Base-by-base conservation (phyloP, 2,113 vertebrate genomes). In the Amblyornis subalaris region DNA sequence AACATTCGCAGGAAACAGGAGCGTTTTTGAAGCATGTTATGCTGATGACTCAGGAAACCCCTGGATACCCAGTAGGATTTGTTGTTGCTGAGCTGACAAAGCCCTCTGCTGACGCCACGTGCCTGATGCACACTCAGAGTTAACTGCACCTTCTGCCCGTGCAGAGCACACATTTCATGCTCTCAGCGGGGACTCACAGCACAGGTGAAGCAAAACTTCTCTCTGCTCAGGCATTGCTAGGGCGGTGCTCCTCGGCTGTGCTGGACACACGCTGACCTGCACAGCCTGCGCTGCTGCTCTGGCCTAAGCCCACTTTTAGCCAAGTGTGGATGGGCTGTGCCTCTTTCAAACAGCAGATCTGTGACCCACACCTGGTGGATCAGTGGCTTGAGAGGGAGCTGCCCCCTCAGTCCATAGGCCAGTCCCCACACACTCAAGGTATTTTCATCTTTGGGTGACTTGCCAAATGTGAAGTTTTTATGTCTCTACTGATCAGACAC, bases 1-100 rank as follows among this genome's bases (percentile, higher is more conserved):
- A 85, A 61, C 51, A 79, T 47, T 44, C 28, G 38, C 36, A 76
- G 26, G 77, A 85, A 85, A 76, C 35, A 25, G 11, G 11, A 73
- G 4, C 20, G 11, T 0, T 69, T 88, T 71, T 64, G 31, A 55
- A 84, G 28, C 0, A 0, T 5, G 1, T 45, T 65, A 25, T 45
- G 29, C 36, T 28, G 29, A 40, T 62, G 22, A 35, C 14, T 51
- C n/a, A 60, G 12, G 54, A 85, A 76, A 57, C 1, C 20, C 40
- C 9, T 0, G 0, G 12, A 23, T 15, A 61, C 3, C 11, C 4
- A 1, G 51, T 5, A 50, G 26, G 26, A n/a, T 44, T 61, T 79
- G 7, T 23, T 69, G 47, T 10, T 78, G 15, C 40, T 66, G 31
- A 38, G 19, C 19, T 4, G 9, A 31, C 78, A 53, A 23, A 31